These are phyloP conservation scores for Monomorium pharaonis DNA, from an alignment of 1,140 invertebrate species.

Conservation along the genomic window DNA sequence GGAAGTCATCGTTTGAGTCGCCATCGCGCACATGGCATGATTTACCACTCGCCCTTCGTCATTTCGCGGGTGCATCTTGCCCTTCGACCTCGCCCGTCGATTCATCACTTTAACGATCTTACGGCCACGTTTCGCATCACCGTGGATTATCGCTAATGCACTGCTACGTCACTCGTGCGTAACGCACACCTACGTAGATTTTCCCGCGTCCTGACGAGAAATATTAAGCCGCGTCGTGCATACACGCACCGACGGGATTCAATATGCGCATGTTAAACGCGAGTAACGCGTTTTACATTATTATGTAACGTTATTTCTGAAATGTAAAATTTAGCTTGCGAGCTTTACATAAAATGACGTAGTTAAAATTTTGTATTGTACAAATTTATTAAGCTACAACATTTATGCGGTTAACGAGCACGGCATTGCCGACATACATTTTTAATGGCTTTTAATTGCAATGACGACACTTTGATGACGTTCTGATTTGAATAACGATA, in stretches of 20 bases:
- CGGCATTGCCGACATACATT: slow-evolving; percentile 6
- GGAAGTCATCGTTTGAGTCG: slow-evolving; percentile 53
- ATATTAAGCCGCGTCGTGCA: not conserved
- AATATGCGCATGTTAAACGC: slow-evolving; percentile 25
- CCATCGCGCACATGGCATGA: slow-evolving; percentile 43
- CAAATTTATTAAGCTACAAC: slow-evolving; percentile 15
- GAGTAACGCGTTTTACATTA: not conserved
- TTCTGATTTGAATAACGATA: not conserved
- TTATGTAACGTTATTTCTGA: slow-evolving; percentile 15
- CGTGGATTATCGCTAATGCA: slow-evolving; percentile 52
- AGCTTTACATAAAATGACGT: not conserved
- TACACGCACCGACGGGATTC: not conserved
- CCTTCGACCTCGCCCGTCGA: slow-evolving; percentile 40
- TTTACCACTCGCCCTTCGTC: slow-evolving; percentile 58
- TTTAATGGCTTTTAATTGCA: slow-evolving; percentile 9
- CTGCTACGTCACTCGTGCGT: slow-evolving; percentile 27
- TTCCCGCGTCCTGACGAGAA: slow-evolving; percentile 1
- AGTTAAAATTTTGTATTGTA: slow-evolving; percentile 12
- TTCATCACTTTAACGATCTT: slow-evolving; percentile 56
- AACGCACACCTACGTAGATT: slow-evolving; percentile 1
- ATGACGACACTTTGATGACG: not conserved
- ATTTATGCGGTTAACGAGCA: slow-evolving; percentile 11
- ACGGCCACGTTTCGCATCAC: slow-evolving; percentile 27
- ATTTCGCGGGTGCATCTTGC: slow-evolving; percentile 48
- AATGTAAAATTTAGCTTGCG: slow-evolving; percentile 20